Evolutionary conservation across 2,797 vertebrate genomes (phyloP), one percentile per base, ranked within the genome.

Genomic region (Bradypodion ventrale): DNA sequence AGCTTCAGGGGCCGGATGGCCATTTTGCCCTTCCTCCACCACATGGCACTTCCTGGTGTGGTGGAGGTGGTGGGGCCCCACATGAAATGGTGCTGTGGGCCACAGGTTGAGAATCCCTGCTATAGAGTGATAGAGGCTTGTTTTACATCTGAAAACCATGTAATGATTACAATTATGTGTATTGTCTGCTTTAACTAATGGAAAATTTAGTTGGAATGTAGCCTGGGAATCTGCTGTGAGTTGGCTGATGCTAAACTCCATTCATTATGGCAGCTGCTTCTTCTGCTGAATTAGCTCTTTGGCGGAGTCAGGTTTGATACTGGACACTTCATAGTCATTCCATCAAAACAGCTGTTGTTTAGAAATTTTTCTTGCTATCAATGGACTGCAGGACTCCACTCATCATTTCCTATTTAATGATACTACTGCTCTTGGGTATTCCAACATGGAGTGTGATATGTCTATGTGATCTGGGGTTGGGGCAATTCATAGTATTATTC

Each of bases 371-470:
- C 87, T 42, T 13, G 13, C 21, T 12, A 32, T 37, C 56, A 44
- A 29, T 21, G 27, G 66, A 42, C 62, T 80, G 62, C 13, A 65
- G 75, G 81, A 16, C 81, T 77, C 72, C 78, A 46, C 15, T 62
- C 10, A 62, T 89, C 74, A 13, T 59, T 65, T n/a, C 29, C 44
- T 35, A 13, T 19, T 69, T 62, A 59, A 83, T 19, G 37, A 10
- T 0, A 0, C 42, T 65, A 60, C 63, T 0, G 4, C 63, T 85
- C 83, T 2, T 74, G 9, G 29, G 62, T 4, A 80, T 85, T n/a
- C 86, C 89, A 83, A 88, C 44, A 93, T 86, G 78, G 86, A 90
- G 87, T 89, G 87, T 88, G 72, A 90, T 85, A 63, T 49, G 69
- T 79, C 42, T 66, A 29, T 42, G 12, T 66, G 56, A 32, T 49